These are phyloP conservation scores for Hoplodrina blanda DNA, from an alignment of 2,888 invertebrate species.

Conservation along the genomic window DNA sequence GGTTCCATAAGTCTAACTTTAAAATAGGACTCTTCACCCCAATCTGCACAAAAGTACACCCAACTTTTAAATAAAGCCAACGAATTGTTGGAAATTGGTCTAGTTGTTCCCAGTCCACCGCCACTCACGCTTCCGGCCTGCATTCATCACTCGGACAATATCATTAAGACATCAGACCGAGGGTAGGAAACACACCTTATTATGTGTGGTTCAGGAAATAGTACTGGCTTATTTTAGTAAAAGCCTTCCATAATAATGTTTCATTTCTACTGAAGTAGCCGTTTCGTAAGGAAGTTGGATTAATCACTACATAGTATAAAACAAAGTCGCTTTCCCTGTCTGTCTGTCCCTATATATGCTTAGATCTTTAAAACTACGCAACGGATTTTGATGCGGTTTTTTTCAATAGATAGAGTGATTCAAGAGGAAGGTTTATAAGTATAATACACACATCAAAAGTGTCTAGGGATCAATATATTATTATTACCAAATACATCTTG, in stretches of 20 bases:
- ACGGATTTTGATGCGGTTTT: no score
- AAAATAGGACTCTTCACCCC: background rate
- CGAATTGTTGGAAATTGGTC: slow-evolving; percentile 66
- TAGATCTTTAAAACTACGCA: no score
- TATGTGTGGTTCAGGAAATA: slow-evolving; percentile 80
- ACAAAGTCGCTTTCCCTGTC: no score
- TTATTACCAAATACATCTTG: no score
- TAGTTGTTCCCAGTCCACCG: slow-evolving; percentile 66
- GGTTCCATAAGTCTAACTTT: background rate
- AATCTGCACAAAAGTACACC: slow-evolving; percentile 31
- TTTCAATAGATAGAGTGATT: no score
- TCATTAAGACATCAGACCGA: slow-evolving; percentile 86
- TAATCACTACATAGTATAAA: no score
- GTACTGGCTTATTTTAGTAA: slow-evolving; percentile 76
- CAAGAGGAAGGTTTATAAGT: no score
- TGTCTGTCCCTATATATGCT: no score
- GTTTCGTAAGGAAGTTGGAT: slow-evolving; percentile 5
- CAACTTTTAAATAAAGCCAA: slow-evolving; percentile 48
- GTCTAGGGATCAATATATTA: no score
- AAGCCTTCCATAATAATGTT: slow-evolving; percentile 67
- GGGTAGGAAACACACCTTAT: slow-evolving; percentile 81
- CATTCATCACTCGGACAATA: slow-evolving; percentile 84
- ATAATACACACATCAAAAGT: no score
- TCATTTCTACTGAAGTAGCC: slow-evolving; percentile 21
- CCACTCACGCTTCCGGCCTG: slow-evolving; percentile 80